Conservation (phyloP, 1,140 invertebrate species). For the Gryllus bimaculatus region DNA sequence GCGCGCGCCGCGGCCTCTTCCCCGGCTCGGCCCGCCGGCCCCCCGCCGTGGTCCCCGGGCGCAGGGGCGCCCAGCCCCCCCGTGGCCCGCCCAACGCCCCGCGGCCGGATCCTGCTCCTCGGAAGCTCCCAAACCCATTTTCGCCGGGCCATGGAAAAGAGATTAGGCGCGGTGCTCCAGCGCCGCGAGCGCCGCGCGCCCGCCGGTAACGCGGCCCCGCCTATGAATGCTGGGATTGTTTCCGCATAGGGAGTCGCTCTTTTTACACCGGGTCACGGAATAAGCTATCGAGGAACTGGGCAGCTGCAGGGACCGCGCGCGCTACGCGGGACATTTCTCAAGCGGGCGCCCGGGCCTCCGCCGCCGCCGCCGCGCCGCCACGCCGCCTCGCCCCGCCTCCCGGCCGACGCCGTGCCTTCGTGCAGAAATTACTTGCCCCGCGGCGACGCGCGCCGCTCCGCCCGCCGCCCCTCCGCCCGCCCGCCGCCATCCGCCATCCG, state of each 20-base stretch:
- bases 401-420: background rate
- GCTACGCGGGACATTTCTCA: background rate
- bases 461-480: no score
- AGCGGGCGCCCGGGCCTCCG: background rate
- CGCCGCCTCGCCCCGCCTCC: no score
- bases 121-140: background rate
- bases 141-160: background rate
- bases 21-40: no score
- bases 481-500: no score
- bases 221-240: background rate
- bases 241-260: background rate
- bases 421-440: background rate
- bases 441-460: no score
- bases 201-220: background rate
- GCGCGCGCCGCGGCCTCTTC: no score
- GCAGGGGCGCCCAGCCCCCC: no score
- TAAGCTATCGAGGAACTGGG: slow-evolving; percentile 3
- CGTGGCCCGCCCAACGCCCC: no score
- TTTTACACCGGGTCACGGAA: background rate
- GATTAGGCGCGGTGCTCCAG: background rate
- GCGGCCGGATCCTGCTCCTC: background rate
- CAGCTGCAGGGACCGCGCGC: background rate
- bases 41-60: no score
- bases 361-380: no score
- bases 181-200: background rate